These are phyloP conservation scores for Phengaris arion DNA, from an alignment of 2,888 invertebrate species.

Conservation along the genomic window DNA sequence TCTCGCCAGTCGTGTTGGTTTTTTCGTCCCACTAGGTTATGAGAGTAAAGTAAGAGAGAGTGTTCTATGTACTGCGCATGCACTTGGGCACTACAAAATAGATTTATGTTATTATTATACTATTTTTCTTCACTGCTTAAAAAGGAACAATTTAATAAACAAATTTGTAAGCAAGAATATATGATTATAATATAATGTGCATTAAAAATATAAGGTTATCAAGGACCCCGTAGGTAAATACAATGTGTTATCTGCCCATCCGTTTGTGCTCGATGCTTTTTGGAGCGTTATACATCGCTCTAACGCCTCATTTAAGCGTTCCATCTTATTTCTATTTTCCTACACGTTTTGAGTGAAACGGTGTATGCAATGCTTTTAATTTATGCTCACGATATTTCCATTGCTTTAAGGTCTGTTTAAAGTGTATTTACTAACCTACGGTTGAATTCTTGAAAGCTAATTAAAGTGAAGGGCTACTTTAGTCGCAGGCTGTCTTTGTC, in stretches of 20 bases:
- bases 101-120: too few relatives aligned
- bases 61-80: too few relatives aligned
- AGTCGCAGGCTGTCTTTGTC: too few relatives aligned
- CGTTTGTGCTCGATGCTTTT: slow-evolving; percentile 5
- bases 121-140: too few relatives aligned
- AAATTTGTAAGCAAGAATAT: not conserved
- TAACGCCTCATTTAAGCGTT: slow-evolving; percentile 1
- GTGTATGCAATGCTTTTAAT: not conserved
- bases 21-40: too few relatives aligned
- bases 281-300: slow-evolving; percentile 25
- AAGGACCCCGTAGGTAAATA: not conserved
- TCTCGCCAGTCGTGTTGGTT: too few relatives aligned
- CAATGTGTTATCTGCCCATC: slow-evolving; percentile 1
- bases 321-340: slow-evolving; percentile 14
- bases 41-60: too few relatives aligned
- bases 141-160: too few relatives aligned
- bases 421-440: too few relatives aligned
- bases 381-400: not conserved
- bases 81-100: too few relatives aligned
- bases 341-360: not conserved
- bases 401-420: not conserved
- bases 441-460: too few relatives aligned
- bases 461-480: too few relatives aligned
- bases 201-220: not conserved
- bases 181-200: not conserved